A percentile compares a stretch with the other conserved stretches of the same genome.
phyloP scores from a whole-genome alignment of 2,113 vertebrate genomes.

The Chlamydotis undulata region DNA sequence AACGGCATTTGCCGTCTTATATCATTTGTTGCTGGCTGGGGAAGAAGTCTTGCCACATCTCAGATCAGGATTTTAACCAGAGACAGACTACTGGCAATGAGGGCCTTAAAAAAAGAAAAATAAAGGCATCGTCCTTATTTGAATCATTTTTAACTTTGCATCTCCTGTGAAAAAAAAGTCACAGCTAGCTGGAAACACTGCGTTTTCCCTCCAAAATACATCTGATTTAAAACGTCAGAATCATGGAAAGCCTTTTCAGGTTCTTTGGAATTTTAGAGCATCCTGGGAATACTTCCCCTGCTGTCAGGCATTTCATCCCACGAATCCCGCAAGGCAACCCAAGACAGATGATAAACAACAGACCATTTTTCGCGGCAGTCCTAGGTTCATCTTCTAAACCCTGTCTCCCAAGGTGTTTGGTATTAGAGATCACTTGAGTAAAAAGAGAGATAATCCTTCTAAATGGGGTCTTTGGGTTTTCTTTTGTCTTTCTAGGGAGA shows the following conservation, averaged over 20 bases:
- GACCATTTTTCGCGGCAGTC: background rate
- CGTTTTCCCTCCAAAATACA: rapidly evolving
- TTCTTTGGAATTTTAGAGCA: background rate
- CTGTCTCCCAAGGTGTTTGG: background rate
- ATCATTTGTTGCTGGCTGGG: background rate
- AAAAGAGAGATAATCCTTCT: background rate
- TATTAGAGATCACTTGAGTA: background rate
- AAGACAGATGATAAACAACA: rapidly evolving
- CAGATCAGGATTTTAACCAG: background rate
- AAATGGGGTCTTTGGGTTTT: background rate
- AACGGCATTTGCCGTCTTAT: background rate
- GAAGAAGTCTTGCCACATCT: background rate
- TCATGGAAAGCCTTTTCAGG: background rate
- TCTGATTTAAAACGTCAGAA: background rate
- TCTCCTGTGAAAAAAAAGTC: background rate
- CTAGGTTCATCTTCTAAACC: background rate
- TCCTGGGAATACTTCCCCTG: background rate
- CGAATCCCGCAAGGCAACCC: background rate
- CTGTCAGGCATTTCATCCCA: background rate
- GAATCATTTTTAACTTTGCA: background rate
- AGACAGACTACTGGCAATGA: background rate
- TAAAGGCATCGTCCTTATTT: background rate
- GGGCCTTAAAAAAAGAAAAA: background rate
- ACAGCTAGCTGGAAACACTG: background rate
- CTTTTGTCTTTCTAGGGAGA: background rate